Percentiles rank a stretch among this genome's conserved stretches.
These are phyloP conservation scores for Crossocerus cetratus DNA, from an alignment of 2,888 invertebrate species.

Conservation along the genomic window DNA sequence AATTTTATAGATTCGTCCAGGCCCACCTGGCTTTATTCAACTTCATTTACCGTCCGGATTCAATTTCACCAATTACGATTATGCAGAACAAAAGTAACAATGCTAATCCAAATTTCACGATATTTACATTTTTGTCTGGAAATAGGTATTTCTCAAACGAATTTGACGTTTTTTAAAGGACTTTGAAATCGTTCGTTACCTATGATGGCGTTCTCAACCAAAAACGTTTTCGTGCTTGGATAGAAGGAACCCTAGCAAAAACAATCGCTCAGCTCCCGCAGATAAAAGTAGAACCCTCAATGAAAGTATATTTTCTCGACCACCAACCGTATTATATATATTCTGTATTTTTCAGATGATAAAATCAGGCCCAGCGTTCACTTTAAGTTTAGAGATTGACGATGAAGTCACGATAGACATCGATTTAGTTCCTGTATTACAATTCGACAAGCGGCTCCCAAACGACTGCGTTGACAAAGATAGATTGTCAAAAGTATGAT, in stretches of 20 bases:
- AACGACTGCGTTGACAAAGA: neutral
- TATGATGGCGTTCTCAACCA: slow-evolving; percentile 76
- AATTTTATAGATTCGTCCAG: neutral
- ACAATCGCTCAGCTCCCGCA: slow-evolving; percentile 65
- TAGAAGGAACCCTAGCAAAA: slow-evolving; percentile 78
- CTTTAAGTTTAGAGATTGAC: slow-evolving; percentile 76
- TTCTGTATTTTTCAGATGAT: slow-evolving; percentile 70
- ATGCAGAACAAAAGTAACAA: neutral
- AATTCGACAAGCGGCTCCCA: neutral
- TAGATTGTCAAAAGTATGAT: neutral
- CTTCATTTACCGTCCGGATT: neutral
- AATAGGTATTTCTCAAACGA: no score
- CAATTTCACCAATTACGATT: neutral
- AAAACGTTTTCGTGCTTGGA: slow-evolving; percentile 79
- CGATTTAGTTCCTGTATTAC: slow-evolving; percentile 78
- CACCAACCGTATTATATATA: neutral
- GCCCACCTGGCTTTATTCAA: neutral
- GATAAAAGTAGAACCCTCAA: neutral
- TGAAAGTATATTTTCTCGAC: no score
- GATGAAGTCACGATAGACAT: slow-evolving; percentile 73
- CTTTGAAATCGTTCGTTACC: slow-evolving; percentile 77
- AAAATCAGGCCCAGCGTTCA: slow-evolving; percentile 80
- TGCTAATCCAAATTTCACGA: neutral
- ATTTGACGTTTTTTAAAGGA: slow-evolving; percentile 62
- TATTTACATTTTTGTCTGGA: no score